Percentiles rank a stretch among this genome's conserved stretches.
Evolutionary conservation across 2,888 invertebrate species (phyloP).

Genomic region (Desoria tigrina): DNA sequence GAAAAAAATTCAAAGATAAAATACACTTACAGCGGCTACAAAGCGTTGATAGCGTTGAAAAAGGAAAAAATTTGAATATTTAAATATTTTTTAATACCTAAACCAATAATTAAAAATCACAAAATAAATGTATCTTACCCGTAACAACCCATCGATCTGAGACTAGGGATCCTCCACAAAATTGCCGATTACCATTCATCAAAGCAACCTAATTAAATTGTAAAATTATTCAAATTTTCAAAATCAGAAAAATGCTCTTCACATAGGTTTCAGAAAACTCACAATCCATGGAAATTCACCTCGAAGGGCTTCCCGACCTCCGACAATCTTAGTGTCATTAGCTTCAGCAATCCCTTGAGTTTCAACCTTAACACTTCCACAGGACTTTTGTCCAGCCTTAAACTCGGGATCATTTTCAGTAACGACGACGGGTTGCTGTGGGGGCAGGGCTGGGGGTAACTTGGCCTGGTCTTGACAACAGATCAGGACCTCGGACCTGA

Average conservation of each 20-base stretch:
- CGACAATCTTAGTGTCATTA: constrained; percentile 40
- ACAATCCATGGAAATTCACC: constrained; percentile 54
- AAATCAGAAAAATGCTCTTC: too few species aligned
- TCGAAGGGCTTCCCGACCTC: constrained; percentile 41
- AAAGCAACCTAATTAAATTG: constrained; percentile 43
- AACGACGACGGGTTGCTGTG: constrained; percentile 11
- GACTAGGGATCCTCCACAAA: constrained; percentile 54
- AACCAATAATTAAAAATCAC: too few species aligned
- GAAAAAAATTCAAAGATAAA: too few species aligned
- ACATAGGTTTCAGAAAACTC: too few species aligned
- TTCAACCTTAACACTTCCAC: constrained; percentile 1
- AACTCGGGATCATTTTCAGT: neutral
- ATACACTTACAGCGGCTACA: too few species aligned
- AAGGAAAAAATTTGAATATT: too few species aligned
- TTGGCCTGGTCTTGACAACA: constrained; percentile 30
- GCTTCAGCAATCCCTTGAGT: neutral
- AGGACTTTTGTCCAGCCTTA: neutral
- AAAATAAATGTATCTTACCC: too few species aligned
- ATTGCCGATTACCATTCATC: constrained; percentile 50
- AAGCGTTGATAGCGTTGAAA: too few species aligned
- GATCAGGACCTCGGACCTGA: constrained; percentile 29
- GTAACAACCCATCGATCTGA: constrained; percentile 53
- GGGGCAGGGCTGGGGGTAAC: constrained; percentile 28
- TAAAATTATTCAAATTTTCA: neutral
- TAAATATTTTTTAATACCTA: too few species aligned